Conservation (phyloP, 2,113 vertebrate genomes). For the Chloroceryle aenea region DNA sequence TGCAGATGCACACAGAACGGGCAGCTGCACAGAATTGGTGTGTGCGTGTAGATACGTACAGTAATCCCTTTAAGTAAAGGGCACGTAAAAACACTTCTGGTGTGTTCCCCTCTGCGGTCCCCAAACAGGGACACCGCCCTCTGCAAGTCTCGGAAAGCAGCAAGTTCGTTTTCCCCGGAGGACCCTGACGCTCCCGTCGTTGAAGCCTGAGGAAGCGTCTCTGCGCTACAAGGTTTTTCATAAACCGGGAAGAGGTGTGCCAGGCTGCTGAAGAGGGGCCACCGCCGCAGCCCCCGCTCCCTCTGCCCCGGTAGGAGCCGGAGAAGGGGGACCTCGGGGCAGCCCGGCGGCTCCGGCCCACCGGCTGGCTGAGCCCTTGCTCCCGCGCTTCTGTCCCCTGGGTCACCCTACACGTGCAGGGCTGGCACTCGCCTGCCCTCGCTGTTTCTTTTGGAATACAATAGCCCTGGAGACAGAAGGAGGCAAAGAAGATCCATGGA, state of each 20-base stretch:
- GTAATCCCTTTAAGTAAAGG: background rate
- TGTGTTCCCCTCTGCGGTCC: too few species aligned
- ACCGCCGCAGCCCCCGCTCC: too few species aligned
- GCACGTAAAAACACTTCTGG: background rate
- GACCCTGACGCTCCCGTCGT: background rate
- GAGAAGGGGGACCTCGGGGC: background rate
- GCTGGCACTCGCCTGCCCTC: background rate
- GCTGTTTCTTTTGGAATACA: background rate
- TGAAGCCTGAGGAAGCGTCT: background rate
- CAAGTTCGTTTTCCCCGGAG: background rate
- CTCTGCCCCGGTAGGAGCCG: fast-evolving
- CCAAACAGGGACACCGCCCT: background rate
- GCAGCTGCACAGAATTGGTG: fast-evolving
- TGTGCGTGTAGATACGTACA: background rate
- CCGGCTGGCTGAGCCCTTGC: background rate
- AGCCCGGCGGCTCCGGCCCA: background rate
- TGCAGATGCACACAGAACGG: background rate
- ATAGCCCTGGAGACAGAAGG: background rate
- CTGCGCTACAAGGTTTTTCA: background rate
- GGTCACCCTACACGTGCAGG: background rate
- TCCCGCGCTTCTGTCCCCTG: background rate
- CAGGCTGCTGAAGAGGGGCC: background rate
- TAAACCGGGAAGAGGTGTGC: background rate
- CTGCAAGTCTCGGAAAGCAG: background rate
- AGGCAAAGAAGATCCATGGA: background rate